A percentile compares a stretch with the other conserved stretches of the same genome.
Conservation (phyloP, 2,797 vertebrate genomes). For the Phrynocephalus guinanensis region DNA sequence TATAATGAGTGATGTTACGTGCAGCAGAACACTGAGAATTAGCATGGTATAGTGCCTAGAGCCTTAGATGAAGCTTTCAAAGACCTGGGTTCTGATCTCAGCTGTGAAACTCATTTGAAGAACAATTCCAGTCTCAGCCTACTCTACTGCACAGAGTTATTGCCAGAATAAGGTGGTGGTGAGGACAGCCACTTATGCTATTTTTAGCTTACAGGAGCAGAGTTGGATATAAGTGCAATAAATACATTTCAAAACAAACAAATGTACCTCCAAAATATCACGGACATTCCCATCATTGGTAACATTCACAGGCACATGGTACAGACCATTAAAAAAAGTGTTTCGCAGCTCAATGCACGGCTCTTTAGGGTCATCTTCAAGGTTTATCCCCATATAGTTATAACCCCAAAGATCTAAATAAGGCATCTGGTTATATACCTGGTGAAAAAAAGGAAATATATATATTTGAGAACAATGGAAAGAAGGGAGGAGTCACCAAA, state of each 20-base stretch:
- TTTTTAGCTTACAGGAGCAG: too few species aligned
- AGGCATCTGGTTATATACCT: conserved; percentile 68
- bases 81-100: too few species aligned
- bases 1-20: too few species aligned
- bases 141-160: too few species aligned
- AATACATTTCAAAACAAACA: not conserved
- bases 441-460: not conserved
- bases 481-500: not conserved
- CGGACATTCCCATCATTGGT: conserved; percentile 67
- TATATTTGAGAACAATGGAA: conserved; percentile 17
- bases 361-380: conserved; percentile 64
- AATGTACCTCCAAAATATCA: conserved; percentile 68
- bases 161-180: too few species aligned
- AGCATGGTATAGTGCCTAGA: too few species aligned
- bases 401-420: conserved; percentile 64
- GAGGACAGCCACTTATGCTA: too few species aligned
- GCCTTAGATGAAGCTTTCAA: too few species aligned
- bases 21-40: too few species aligned
- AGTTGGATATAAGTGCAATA: too few species aligned
- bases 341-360: conserved; percentile 58
- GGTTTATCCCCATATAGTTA: conserved; percentile 57
- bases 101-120: too few species aligned
- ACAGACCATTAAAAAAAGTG: conserved; percentile 73
- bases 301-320: conserved; percentile 71
- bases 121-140: too few species aligned